Evolutionary conservation across 1,140 invertebrate species (phyloP).

Genomic region (Bombus picipes): DNA sequence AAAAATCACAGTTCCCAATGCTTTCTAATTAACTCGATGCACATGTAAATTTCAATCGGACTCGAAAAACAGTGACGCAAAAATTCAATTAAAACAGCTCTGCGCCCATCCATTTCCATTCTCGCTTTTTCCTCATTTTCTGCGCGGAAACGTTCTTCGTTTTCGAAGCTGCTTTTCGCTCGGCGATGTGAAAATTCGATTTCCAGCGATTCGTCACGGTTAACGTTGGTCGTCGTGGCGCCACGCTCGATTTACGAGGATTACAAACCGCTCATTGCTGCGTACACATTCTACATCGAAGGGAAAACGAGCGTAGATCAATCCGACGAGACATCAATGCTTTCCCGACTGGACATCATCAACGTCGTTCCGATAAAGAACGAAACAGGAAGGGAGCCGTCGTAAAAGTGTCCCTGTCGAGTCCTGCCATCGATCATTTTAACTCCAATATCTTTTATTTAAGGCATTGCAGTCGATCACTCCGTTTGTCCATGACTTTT

Average conservation of each 20-base stretch:
- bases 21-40: neutral
- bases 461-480: neutral
- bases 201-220: constrained; percentile 49
- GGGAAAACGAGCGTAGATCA: constrained; percentile 40
- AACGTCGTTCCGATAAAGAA: neutral
- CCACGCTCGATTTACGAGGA: constrained; percentile 73
- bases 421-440: neutral
- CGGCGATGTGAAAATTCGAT: constrained; percentile 42
- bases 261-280: constrained; percentile 63
- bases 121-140: neutral
- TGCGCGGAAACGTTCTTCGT: neutral
- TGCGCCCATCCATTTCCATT: too few relatives aligned
- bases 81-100: constrained; percentile 34
- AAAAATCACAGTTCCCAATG: neutral
- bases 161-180: neutral
- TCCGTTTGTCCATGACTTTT: neutral
- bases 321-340: constrained; percentile 27
- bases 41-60: constrained; percentile 8
- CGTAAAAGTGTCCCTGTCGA: neutral
- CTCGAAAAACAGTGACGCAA: neutral
- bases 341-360: neutral
- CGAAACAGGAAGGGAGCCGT: neutral
- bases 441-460: neutral
- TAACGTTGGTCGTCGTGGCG: constrained; percentile 47
- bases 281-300: neutral